Evolutionary conservation across 1,140 invertebrate species (phyloP).

Genomic region (Muscidifurax raptorellus): DNA sequence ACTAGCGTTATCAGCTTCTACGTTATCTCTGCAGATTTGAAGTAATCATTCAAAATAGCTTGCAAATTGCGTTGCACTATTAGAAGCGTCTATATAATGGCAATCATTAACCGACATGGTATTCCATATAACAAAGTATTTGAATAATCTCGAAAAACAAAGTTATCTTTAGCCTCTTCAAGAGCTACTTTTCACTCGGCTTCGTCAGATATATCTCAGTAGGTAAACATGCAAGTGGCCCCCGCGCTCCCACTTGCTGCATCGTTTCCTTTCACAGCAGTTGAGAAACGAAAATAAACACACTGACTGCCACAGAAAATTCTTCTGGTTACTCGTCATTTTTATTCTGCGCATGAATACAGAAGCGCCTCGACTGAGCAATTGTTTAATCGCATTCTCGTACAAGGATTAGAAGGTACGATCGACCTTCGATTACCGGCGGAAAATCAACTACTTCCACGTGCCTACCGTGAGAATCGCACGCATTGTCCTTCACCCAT

Average conservation of each 20-base stretch:
- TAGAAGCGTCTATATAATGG: neutral
- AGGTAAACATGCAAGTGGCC: neutral
- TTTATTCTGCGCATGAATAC: neutral
- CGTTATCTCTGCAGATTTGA: neutral
- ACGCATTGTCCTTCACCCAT: conserved; percentile 51
- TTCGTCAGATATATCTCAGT: no score
- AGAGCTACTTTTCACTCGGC: neutral
- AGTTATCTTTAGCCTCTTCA: neutral
- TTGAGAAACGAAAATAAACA: neutral
- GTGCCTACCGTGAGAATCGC: conserved; percentile 50
- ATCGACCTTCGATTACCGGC: conserved; percentile 46
- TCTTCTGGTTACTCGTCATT: neutral
- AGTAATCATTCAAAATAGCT: neutral
- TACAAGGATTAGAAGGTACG: conserved; percentile 47
- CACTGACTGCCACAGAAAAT: neutral
- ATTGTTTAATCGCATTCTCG: conserved; percentile 34
- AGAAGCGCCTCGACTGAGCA: neutral
- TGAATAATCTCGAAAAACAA: neutral
- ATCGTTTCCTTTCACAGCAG: neutral
- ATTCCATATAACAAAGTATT: neutral
- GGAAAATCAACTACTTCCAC: conserved; percentile 53
- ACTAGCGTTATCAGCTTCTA: neutral
- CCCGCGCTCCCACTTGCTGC: neutral
- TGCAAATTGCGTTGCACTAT: neutral
- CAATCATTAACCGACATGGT: no score